A percentile compares a stretch with the other conserved stretches of the same genome.
Evolutionary conservation across 2,113 vertebrate genomes (phyloP).

Genomic region (Myotis brandtii): DNA sequence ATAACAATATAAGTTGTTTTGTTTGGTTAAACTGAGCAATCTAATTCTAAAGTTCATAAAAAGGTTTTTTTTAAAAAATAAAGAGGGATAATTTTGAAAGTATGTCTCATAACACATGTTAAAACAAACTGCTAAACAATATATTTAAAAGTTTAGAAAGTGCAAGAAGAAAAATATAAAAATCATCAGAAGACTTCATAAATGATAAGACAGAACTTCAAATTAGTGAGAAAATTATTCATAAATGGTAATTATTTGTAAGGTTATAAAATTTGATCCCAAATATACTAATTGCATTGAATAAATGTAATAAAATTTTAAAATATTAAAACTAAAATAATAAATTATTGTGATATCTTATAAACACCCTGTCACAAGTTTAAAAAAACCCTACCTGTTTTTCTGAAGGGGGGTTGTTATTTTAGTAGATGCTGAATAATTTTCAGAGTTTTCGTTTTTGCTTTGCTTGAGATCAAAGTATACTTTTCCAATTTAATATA

Average conservation of each 20-base stretch:
- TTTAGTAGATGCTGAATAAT: not conserved
- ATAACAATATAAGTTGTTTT: not conserved
- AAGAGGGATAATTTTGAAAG: constrained; percentile 4
- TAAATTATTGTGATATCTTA: not conserved
- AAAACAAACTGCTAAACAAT: not conserved
- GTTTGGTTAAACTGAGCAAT: not conserved
- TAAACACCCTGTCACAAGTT: not conserved
- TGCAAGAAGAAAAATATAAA: not conserved
- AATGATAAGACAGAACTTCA: not conserved
- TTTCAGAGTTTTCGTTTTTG: not conserved
- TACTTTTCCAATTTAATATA: not conserved
- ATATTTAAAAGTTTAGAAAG: constrained; percentile 36
- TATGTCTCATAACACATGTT: not conserved
- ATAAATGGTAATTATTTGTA: not conserved
- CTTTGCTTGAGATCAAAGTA: not conserved
- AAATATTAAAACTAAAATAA: not conserved
- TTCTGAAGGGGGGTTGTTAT: not conserved
- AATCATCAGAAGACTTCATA: not conserved
- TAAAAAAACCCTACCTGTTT: not conserved
- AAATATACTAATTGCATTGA: constrained; percentile 25
- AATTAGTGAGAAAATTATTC: not conserved
- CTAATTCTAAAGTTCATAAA: not conserved
- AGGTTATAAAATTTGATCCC: not conserved
- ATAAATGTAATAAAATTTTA: not conserved
- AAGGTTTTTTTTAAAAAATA: not conserved